Conservation (phyloP, 30 jellyfish, hydroid and myxozoan species). For the Mastigias papua region DNA sequence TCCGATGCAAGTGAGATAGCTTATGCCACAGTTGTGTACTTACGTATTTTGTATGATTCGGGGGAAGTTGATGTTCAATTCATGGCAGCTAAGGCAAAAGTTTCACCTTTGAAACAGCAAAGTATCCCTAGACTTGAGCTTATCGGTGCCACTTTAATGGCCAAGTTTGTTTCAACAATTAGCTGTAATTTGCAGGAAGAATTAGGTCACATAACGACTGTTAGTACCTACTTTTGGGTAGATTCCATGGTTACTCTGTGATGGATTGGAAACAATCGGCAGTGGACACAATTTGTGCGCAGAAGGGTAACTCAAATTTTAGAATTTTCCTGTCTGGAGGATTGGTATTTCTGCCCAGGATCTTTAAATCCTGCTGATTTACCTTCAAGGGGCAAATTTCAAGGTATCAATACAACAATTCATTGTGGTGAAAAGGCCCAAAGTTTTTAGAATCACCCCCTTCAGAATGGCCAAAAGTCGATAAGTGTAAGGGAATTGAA, state of each 20-base stretch:
- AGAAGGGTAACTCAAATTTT: slow-evolving; percentile 10
- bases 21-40: slow-evolving; percentile 52
- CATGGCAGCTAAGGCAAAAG: slow-evolving; percentile 30
- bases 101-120: slow-evolving; percentile 31
- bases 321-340: slow-evolving; percentile 1
- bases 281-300: slow-evolving; percentile 25
- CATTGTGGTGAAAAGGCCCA: slow-evolving; percentile 61
- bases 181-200: slow-evolving; percentile 13
- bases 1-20: slow-evolving; percentile 55
- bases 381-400: slow-evolving; percentile 44
- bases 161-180: neutral
- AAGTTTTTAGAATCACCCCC: slow-evolving; percentile 5
- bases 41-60: neutral
- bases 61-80: slow-evolving; percentile 33
- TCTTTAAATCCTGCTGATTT: slow-evolving; percentile 26
- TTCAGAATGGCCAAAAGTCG: no score
- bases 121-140: slow-evolving; percentile 43
- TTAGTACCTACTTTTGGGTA: slow-evolving; percentile 4
- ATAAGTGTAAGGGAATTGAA: no score
- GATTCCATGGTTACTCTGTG: slow-evolving; percentile 17
- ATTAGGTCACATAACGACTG: neutral
- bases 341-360: slow-evolving; percentile 28
- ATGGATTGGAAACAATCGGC: slow-evolving; percentile 9
- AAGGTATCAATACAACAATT: neutral
- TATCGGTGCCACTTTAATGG: slow-evolving; percentile 14